Conservation (phyloP, 2,888 invertebrate species). For the Flabesymbios commensalis region DNA sequence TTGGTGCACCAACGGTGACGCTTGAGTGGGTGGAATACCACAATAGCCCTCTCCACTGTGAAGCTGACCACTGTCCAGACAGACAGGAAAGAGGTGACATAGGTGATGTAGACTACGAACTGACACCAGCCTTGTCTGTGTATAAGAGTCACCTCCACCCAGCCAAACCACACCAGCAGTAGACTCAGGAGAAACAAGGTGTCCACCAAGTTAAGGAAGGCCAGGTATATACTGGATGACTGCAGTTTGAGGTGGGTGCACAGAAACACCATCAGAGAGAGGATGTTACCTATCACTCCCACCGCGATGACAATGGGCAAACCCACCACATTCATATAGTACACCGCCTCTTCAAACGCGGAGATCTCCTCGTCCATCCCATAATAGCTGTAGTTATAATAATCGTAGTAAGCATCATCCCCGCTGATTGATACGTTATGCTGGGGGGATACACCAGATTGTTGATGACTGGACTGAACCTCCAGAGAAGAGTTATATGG, state of each 20-base stretch:
- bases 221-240: conserved; percentile 19
- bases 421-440: too few relatives aligned
- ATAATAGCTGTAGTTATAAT: too few relatives aligned
- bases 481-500: too few relatives aligned
- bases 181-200: conserved; percentile 19
- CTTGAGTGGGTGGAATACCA: conserved; percentile 20
- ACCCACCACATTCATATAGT: conserved; percentile 11
- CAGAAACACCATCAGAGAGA: conserved; percentile 18
- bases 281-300: conserved; percentile 15
- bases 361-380: neutral
- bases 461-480: too few relatives aligned
- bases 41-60: conserved; percentile 23
- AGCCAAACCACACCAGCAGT: conserved; percentile 16
- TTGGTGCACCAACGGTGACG: conserved; percentile 13
- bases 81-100: conserved; percentile 18
- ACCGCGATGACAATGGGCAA: conserved; percentile 14
- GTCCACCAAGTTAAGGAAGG: conserved; percentile 21
- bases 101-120: conserved; percentile 16
- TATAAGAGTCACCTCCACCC: conserved; percentile 13
- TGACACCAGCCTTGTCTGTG: conserved; percentile 21
- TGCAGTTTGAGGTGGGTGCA: conserved; percentile 14
- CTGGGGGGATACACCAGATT: too few relatives aligned
- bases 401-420: too few relatives aligned
- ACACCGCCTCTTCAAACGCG: conserved; percentile 1
- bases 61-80: conserved; percentile 25